Evolutionary conservation across 2,888 invertebrate species (phyloP).

Genomic region (Cremastobaeus sp.): DNA sequence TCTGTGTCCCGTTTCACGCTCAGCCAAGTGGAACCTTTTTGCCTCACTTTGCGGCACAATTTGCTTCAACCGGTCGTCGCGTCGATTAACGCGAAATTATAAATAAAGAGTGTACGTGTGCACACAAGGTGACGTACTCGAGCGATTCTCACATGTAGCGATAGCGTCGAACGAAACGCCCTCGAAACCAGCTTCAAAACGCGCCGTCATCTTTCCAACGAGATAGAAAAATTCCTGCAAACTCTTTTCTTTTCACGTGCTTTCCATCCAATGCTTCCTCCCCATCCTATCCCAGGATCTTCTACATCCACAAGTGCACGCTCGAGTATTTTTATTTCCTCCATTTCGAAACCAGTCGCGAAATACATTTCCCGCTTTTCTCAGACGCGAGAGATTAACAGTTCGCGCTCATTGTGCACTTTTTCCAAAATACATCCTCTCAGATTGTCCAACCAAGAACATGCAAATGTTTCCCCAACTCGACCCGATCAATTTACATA

Average conservation of each 20-base stretch:
- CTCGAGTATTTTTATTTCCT: slow-evolving; percentile 12
- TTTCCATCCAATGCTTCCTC: slow-evolving; percentile 4
- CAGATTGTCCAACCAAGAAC: too few species aligned
- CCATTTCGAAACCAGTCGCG: too few species aligned
- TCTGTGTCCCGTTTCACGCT: slow-evolving; percentile 81
- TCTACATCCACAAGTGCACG: slow-evolving; percentile 3
- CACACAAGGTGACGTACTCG: slow-evolving; percentile 67
- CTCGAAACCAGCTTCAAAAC: slow-evolving; percentile 52
- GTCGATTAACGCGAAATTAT: slow-evolving; percentile 80
- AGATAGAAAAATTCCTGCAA: slow-evolving; percentile 48
- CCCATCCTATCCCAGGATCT: slow-evolving; percentile 5
- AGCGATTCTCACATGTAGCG: slow-evolving; percentile 63
- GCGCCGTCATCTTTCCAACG: slow-evolving; percentile 45
- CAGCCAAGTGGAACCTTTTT: slow-evolving; percentile 80
- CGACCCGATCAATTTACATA: too few species aligned
- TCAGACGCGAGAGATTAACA: too few species aligned
- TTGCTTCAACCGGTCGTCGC: slow-evolving; percentile 78
- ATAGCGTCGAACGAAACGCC: slow-evolving; percentile 51
- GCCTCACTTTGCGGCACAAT: slow-evolving; percentile 78
- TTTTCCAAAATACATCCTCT: too few species aligned
- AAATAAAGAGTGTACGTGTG: slow-evolving; percentile 77
- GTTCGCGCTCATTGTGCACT: too few species aligned
- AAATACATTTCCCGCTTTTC: too few species aligned
- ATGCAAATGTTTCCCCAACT: too few species aligned
- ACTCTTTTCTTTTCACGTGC: slow-evolving; percentile 40